Evolutionary conservation across 53 echinoderm and acorn worm genomes (phyloP), one percentile per base, ranked within the genome.

Genomic region (Paracentrotus lividus): DNA sequence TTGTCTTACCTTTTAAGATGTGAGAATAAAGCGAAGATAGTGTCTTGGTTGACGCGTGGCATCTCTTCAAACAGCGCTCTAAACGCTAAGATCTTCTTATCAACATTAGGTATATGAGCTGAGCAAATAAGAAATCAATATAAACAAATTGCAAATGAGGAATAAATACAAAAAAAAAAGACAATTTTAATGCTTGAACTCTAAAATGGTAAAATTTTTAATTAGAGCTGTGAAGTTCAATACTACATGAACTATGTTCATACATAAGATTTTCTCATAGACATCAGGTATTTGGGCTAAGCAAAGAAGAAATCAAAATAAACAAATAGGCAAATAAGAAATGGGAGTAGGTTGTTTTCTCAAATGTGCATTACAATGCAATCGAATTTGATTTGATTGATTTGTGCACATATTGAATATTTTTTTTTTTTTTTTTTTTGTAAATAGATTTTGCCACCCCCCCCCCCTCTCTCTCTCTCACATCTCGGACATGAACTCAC

Each of bases 1-100:
- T n/a, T 55, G 56, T 38, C 94, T 88, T 95, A 99, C 99, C 97
- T 95, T 77, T 91, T 85, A 7, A 99, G 92, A 96, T 99, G 97
- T 49, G 92, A 87, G 43, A 96, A 97, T 49, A 98, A 88, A 0
- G 67, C 53, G 38, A 72, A 85, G 81, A 98, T 95, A 8, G 96
- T 97, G 20, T 97, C 96, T 42, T 86, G 90, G 49, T 98, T 96
- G 29, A 94, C 95, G 14, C 85, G 72, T 23, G 98, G 98, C 88
- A 98, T 77, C 61, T 55, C 68, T 0, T 32, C 33, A 6, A 96
- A 43, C 56, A 96, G 54, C 23, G 94, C 94, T 55, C 94, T 84
- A 91, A 99, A 94, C 36, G 94, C 93, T 88, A 88, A 92, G 36
- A 96, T 90, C 65, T 91, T 95, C 16, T 85, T 29, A 43, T 96